phyloP scores from a whole-genome alignment of 2,888 invertebrate genomes.

The Leptopilina syphax region DNA sequence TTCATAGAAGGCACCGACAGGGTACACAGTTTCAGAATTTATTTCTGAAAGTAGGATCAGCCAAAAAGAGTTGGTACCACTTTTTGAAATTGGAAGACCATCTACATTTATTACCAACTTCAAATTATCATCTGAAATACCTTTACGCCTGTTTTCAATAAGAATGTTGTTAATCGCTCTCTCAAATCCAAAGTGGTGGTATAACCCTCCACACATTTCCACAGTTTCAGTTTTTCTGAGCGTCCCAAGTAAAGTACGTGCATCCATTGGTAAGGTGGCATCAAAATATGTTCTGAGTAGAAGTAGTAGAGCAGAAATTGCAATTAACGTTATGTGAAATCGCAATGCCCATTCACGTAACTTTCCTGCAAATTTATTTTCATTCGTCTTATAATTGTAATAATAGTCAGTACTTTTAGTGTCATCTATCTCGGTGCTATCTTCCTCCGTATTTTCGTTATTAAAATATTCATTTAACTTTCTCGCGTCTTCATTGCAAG shows the following conservation, averaged over 20 bases:
- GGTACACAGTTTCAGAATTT: background rate
- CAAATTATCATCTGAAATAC: background rate
- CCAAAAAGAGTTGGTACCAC: background rate
- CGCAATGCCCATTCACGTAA: background rate
- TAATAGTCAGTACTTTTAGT: background rate
- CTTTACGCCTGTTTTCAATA: background rate
- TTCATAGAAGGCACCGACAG: background rate
- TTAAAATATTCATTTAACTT: background rate
- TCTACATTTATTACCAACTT: background rate
- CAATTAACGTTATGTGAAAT: background rate
- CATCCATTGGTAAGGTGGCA: background rate
- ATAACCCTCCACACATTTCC: background rate
- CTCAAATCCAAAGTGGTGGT: background rate
- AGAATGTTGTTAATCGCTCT: background rate
- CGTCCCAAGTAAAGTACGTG: background rate
- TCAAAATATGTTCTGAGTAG: background rate
- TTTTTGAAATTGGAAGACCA: background rate
- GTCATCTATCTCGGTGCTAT: background rate
- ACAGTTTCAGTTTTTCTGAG: background rate
- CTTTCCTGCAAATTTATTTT: background rate
- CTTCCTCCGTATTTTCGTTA: background rate
- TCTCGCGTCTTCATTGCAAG: background rate
- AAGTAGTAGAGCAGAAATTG: background rate
- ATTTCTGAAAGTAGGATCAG: background rate
- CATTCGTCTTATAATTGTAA: background rate